Conservation (phyloP, 2,888 invertebrate species). For the Campoletis raptor region DNA sequence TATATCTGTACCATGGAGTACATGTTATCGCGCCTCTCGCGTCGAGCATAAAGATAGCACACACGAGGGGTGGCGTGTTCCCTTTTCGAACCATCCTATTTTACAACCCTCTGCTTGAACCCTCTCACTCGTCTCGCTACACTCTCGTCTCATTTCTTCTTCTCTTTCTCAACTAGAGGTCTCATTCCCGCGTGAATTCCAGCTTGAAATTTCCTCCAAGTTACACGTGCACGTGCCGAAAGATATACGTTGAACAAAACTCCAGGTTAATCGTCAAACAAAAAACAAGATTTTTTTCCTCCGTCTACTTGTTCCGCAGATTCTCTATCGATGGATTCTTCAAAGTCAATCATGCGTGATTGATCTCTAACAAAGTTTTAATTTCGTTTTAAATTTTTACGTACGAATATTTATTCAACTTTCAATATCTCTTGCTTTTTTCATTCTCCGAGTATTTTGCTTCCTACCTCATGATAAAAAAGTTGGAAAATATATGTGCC, state of each 20-base stretch:
- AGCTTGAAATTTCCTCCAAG: slow-evolving; percentile 44
- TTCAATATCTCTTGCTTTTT: background rate
- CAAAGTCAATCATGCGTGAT: slow-evolving; percentile 34
- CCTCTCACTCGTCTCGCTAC: slow-evolving; percentile 35
- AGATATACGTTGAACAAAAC: slow-evolving; percentile 33
- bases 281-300: slow-evolving; percentile 39
- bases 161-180: slow-evolving; percentile 33
- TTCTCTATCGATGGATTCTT: background rate
- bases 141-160: slow-evolving; percentile 28
- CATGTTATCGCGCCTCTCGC: slow-evolving; percentile 63
- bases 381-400: background rate
- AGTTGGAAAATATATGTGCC: slow-evolving; percentile 3
- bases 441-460: background rate
- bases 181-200: slow-evolving; percentile 51
- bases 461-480: background rate
- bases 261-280: slow-evolving; percentile 25
- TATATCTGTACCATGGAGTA: slow-evolving; percentile 17
- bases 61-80: slow-evolving; percentile 36
- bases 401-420: background rate
- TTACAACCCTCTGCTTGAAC: slow-evolving; percentile 50
- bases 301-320: slow-evolving; percentile 1
- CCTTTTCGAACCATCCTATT: slow-evolving; percentile 52
- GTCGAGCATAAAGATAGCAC: slow-evolving; percentile 49
- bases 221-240: slow-evolving; percentile 21
- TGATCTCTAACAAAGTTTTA: background rate